These are phyloP conservation scores for Megaustenia siamemsis DNA, from an alignment of 2,888 invertebrate genomes.

Conservation along the genomic window DNA sequence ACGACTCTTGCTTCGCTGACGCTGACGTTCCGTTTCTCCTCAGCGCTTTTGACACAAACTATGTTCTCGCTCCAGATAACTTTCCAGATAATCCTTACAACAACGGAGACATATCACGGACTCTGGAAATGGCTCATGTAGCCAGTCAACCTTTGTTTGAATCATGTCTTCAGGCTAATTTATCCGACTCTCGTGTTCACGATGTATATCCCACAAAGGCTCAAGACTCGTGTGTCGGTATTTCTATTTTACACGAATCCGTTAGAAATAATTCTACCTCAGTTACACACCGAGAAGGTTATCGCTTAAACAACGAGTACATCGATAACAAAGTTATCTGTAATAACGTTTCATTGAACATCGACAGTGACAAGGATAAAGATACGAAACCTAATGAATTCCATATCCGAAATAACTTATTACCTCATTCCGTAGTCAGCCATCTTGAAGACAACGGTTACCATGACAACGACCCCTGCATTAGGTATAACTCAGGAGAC, in stretches of 20 bases:
- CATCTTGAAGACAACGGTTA: neutral
- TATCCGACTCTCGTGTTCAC: neutral
- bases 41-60: constrained; percentile 26
- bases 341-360: neutral
- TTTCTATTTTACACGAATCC: neutral
- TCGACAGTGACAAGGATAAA: neutral
- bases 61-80: constrained; percentile 19
- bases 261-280: neutral
- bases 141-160: constrained; percentile 23
- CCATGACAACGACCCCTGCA: neutral
- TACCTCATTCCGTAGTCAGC: constrained; percentile 7
- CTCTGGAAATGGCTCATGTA: constrained; percentile 35
- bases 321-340: neutral
- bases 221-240: neutral
- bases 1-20: constrained; percentile 37
- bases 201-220: neutral
- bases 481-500: neutral
- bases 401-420: too few species aligned
- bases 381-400: neutral
- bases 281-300: neutral
- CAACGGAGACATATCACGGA: constrained; percentile 31
- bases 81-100: constrained; percentile 10
- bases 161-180: constrained; percentile 18
- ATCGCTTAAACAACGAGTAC: neutral
- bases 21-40: constrained; percentile 38